These are phyloP conservation scores for Ptychobarbus kaznakovi DNA, from an alignment of 2,797 vertebrate genomes.

Conservation along the genomic window DNA sequence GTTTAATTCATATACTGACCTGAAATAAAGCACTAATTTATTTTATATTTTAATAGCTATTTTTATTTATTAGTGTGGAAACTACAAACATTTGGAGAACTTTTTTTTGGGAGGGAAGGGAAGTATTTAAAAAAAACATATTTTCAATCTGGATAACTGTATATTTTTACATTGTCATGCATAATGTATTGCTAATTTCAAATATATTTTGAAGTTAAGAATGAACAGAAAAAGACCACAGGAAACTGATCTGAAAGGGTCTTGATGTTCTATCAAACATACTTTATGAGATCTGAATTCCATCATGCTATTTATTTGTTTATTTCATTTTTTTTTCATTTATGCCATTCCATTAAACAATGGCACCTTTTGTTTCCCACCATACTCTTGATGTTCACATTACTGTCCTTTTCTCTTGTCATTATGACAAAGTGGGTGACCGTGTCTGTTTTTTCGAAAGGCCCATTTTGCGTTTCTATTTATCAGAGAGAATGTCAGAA, in stretches of 20 bases:
- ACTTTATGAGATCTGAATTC: neutral
- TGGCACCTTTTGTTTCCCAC: constrained; percentile 44
- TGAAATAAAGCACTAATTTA: neutral
- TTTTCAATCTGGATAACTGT: neutral
- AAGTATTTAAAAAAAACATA: neutral
- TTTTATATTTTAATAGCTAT: neutral
- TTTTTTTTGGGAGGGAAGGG: neutral
- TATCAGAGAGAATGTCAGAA: constrained; percentile 55
- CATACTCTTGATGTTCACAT: constrained; percentile 38
- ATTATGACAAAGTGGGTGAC: constrained; percentile 43
- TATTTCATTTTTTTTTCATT: constrained; percentile 5
- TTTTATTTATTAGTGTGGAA: neutral
- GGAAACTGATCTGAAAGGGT: neutral
- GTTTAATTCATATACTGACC: neutral
- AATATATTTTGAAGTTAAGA: neutral
- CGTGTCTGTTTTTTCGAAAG: constrained; percentile 30
- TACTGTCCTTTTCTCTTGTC: constrained; percentile 37
- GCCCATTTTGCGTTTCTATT: constrained; percentile 41
- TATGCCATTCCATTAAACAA: constrained; percentile 16
- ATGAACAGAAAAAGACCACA: neutral
- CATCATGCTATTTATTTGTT: constrained; percentile 20
- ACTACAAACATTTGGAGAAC: too few species aligned
- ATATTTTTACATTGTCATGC: neutral
- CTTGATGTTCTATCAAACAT: neutral
- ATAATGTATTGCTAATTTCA: neutral